These are phyloP conservation scores for Clivina fossor DNA, from an alignment of 2,888 invertebrate genomes.

Conservation along the genomic window DNA sequence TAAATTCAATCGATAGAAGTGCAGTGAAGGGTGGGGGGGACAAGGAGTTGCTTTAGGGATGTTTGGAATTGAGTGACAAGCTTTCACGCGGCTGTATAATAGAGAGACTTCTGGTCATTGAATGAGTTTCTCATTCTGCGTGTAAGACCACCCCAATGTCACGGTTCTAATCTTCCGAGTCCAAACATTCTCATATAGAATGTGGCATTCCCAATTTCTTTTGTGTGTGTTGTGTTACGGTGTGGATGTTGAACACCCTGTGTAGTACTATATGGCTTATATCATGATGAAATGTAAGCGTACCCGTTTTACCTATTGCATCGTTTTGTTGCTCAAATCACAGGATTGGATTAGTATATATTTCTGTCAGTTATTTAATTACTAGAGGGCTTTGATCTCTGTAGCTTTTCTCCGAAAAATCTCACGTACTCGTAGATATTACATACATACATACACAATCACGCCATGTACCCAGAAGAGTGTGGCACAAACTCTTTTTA, in stretches of 20 bases:
- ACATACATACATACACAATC: too few relatives aligned
- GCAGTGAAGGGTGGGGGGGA: conserved; percentile 11
- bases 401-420: too few relatives aligned
- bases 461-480: too few relatives aligned
- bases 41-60: conserved; percentile 22
- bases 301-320: too few relatives aligned
- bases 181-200: conserved; percentile 36
- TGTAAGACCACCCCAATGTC: conserved; percentile 42
- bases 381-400: too few relatives aligned
- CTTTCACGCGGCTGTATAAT: conserved; percentile 39
- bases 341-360: conserved; percentile 19
- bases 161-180: conserved; percentile 41
- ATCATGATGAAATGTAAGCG: conserved; percentile 19
- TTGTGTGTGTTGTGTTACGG: too few relatives aligned
- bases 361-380: too few relatives aligned
- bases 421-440: too few relatives aligned
- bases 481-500: too few relatives aligned
- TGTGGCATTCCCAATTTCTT: conserved; percentile 28
- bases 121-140: conserved; percentile 26
- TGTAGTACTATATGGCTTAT: conserved; percentile 13
- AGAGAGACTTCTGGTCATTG: conserved; percentile 36
- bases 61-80: conserved; percentile 39
- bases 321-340: conserved; percentile 9
- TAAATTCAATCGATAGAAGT: conserved; percentile 15
- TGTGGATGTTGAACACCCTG: conserved; percentile 19